These are phyloP conservation scores for Epinephelus awoara DNA, from an alignment of 2,797 vertebrate genomes.

Conservation along the genomic window DNA sequence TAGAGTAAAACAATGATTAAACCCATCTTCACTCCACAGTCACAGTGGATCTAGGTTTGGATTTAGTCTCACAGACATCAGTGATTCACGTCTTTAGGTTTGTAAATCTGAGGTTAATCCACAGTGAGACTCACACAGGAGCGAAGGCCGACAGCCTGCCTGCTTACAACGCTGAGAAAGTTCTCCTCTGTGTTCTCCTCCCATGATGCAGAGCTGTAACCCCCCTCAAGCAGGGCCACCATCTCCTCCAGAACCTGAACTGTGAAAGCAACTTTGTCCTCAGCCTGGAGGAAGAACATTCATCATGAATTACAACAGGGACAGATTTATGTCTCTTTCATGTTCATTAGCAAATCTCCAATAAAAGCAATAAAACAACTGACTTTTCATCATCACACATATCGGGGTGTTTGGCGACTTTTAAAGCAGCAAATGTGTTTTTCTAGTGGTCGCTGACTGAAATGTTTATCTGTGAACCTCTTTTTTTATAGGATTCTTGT, in stretches of 20 bases:
- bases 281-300: constrained; percentile 46
- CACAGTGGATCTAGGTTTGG: too few species aligned
- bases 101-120: not conserved
- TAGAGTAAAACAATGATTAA: not conserved
- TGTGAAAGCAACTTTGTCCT: constrained; percentile 61
- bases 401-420: too few species aligned
- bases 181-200: constrained; percentile 46
- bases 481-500: too few species aligned
- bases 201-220: constrained; percentile 65
- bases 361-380: too few species aligned
- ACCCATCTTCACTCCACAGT: not conserved
- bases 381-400: too few species aligned
- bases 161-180: constrained; percentile 60
- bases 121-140: constrained; percentile 70
- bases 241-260: constrained; percentile 69
- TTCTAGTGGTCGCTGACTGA: too few species aligned
- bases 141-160: constrained; percentile 57
- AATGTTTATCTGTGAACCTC: too few species aligned
- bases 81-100: not conserved
- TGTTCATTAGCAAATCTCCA: too few species aligned
- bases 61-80: too few species aligned
- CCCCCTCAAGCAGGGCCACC: constrained; percentile 52
- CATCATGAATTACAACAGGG: not conserved
- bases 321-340: too few species aligned
- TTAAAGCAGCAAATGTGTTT: too few species aligned